Evolutionary conservation across 2,797 vertebrate genomes (phyloP), one percentile per base, ranked within the genome.

Genomic region (Pyrocephalus nanus): DNA sequence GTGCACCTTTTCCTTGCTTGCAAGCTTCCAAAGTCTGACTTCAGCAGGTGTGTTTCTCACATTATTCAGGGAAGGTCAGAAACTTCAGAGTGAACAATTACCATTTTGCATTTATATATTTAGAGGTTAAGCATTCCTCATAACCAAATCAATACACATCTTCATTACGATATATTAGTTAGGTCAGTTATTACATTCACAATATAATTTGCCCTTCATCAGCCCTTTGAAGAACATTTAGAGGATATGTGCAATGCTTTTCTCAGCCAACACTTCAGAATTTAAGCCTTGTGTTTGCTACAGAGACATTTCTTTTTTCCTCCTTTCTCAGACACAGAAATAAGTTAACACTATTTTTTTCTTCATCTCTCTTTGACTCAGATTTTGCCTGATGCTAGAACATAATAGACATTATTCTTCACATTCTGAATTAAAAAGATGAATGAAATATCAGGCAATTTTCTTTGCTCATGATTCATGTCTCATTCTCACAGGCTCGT

Each of bases 111-210:
- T 79, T 62, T 90, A 30, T 87, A 12, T 82, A 73, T 90, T 91
- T 77, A 91, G 78, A 83, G 45, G 53, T 8, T 86, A 83, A 83
- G 29, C 58, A 61, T 55, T 92, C 30, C 75, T 91, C 85, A 76
- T 93, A 93, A 89, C 87, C 48, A 73, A 91, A 94, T 96, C 89
- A 93, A 91, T 94, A 72, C 43, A 60, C 30, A 40, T 85, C 73
- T 92, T 94, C 72, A 92, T 93, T 85, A 79, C 92, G 61, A 83
- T n/a, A 15, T 91, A 57, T 74, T 74, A 85, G 78, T 82, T 89
- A 74, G 61, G 32, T 77, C 57, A 88, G 27, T 86, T 90, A 71
- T 45, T 80, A 50, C 78, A 80, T 92, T 95, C 53, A 74, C 60
- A 93, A 69, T 91, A 50, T 64, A 57, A 13, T 88, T 90, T 90